Evolutionary conservation across 2,113 vertebrate species (phyloP).

Genomic region (Elephas maximus): DNA sequence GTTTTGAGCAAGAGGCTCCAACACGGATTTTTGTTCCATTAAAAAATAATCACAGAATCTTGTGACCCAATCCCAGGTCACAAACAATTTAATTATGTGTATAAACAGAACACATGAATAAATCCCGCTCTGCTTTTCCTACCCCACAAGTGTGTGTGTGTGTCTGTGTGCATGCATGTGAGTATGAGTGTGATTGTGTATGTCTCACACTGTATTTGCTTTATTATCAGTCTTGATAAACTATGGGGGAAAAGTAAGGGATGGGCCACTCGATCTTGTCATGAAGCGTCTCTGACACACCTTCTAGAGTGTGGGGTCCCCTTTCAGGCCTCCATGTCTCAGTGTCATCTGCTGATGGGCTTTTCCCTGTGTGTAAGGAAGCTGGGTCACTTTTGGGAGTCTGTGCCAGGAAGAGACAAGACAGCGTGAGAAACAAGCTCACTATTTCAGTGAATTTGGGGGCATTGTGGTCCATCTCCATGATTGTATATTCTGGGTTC

Average conservation of each 20-base stretch:
- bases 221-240: conserved; percentile 65
- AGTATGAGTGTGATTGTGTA: background rate
- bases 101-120: background rate
- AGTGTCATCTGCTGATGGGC: conserved; percentile 58
- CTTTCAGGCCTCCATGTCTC: background rate
- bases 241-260: background rate
- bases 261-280: conserved; percentile 59
- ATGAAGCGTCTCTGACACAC: conserved; percentile 47
- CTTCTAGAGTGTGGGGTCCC: conserved; percentile 31
- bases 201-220: background rate
- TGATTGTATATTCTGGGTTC: conserved; percentile 67
- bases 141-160: background rate
- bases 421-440: background rate
- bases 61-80: background rate
- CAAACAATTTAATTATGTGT: conserved; percentile 52
- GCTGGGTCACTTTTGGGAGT: conserved; percentile 14
- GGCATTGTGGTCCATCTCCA: conserved; percentile 58
- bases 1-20: conserved; percentile 37
- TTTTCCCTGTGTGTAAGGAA: conserved; percentile 75
- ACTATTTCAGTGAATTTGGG: conserved; percentile 77
- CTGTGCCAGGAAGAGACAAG: background rate
- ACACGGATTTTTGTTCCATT: conserved; percentile 49
- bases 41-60: background rate
- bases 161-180: background rate
- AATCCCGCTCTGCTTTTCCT: background rate